Percentiles rank a stretch among this genome's conserved stretches.
Conservation (phyloP, 2,113 vertebrate species). For the Hyaena hyaena region DNA sequence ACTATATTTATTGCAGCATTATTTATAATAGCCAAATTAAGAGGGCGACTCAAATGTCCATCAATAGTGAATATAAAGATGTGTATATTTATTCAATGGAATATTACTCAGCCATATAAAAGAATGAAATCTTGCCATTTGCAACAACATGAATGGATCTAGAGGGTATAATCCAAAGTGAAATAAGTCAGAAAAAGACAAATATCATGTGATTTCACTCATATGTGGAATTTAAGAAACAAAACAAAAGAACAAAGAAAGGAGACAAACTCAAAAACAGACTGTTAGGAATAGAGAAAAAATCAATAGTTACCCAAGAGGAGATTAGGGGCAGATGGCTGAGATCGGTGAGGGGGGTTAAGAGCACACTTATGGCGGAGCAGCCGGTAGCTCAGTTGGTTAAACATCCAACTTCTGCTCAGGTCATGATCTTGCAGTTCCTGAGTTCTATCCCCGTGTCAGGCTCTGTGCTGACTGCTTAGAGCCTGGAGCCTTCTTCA, state of each 20-base stretch:
- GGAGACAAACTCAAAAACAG: background rate
- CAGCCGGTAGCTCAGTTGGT: too few relatives aligned
- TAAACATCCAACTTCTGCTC: too few relatives aligned
- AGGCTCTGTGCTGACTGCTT: too few relatives aligned
- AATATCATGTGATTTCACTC: background rate
- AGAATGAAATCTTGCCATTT: background rate
- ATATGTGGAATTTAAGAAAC: background rate
- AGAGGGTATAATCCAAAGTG: background rate
- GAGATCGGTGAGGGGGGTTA: background rate
- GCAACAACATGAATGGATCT: background rate
- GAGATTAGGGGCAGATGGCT: background rate
- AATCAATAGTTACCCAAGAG: background rate
- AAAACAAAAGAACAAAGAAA: background rate
- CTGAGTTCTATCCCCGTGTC: too few relatives aligned
- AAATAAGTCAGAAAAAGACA: background rate
- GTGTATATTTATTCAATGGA: background rate
- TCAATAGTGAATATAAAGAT: background rate
- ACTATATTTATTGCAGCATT: background rate
- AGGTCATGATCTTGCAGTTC: too few relatives aligned
- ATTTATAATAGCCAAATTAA: background rate
- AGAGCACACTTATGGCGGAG: background rate
- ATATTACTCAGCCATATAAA: background rate
- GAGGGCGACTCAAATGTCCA: background rate
- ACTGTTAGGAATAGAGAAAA: background rate
- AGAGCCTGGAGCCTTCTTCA: too few relatives aligned